Evolutionary conservation across 2,888 invertebrate genomes (phyloP).

Genomic region (Ochropleura plecta): DNA sequence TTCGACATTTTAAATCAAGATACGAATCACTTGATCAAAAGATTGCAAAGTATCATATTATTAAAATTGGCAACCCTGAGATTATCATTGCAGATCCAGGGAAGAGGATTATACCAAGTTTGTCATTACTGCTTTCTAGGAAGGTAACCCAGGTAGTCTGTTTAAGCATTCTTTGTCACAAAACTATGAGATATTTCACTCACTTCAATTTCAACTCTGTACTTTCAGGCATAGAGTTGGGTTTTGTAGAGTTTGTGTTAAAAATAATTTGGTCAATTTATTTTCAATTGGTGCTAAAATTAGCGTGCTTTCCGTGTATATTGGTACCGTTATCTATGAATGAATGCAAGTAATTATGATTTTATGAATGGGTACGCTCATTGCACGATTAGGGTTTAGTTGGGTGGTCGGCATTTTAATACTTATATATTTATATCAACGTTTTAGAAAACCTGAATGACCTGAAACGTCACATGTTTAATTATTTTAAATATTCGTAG

Average conservation of each 20-base stretch:
- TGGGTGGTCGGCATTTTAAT: conserved; percentile 42
- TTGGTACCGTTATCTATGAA: conserved; percentile 78
- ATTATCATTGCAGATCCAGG: conserved; percentile 85
- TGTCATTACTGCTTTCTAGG: conserved; percentile 87
- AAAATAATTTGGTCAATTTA: conserved; percentile 68
- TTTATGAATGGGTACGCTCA: conserved; percentile 74
- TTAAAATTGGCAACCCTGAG: conserved; percentile 78
- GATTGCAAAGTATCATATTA: conserved; percentile 49
- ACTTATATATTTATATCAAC: conserved; percentile 23
- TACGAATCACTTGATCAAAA: conserved; percentile 17
- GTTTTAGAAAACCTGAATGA: neutral
- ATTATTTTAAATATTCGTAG: neutral
- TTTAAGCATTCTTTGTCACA: conserved; percentile 80
- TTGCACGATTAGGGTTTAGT: conserved; percentile 47
- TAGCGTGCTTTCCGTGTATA: conserved; percentile 73
- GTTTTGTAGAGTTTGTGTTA: conserved; percentile 30
- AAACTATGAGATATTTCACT: conserved; percentile 52
- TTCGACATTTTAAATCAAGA: conserved; percentile 21
- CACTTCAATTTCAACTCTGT: conserved; percentile 63
- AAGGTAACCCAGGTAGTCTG: conserved; percentile 87
- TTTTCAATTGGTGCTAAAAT: conserved; percentile 75
- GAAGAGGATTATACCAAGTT: conserved; percentile 85
- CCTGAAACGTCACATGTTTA: neutral
- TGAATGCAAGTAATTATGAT: conserved; percentile 72
- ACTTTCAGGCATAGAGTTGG: conserved; percentile 22